Evolutionary conservation across 2,113 vertebrate species (phyloP).

Genomic region (Nesospiza acunhae): DNA sequence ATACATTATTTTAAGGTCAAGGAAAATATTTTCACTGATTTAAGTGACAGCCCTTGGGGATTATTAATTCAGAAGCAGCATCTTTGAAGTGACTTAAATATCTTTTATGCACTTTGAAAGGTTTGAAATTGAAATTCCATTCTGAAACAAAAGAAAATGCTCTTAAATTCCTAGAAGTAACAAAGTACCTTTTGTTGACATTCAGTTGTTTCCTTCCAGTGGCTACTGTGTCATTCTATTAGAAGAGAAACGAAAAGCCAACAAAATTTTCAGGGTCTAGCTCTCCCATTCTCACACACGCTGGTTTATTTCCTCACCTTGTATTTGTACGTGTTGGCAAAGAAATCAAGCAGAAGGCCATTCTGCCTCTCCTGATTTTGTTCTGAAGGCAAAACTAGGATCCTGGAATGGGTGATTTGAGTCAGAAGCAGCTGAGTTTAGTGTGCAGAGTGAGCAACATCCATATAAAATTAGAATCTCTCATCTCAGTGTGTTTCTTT

Average conservation of each 20-base stretch:
- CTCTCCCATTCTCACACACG: not conserved
- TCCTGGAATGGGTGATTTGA: not conserved
- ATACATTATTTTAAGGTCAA: not conserved
- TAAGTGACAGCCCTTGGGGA: not conserved
- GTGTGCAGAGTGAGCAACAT: not conserved
- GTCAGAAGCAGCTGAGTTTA: not conserved
- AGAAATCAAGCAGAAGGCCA: not conserved
- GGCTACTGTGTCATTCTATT: not conserved
- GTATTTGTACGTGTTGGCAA: fast-evolving
- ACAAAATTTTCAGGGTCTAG: not conserved
- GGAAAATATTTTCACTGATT: not conserved
- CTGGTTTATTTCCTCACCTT: not conserved
- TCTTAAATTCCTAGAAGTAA: not conserved
- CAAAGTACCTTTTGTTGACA: not conserved
- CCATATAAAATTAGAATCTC: not conserved
- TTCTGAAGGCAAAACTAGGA: not conserved
- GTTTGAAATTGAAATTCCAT: not conserved
- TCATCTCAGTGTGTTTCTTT: not conserved
- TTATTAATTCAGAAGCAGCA: not conserved
- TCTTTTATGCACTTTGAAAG: not conserved
- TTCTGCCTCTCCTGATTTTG: not conserved
- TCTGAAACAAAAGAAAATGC: not conserved
- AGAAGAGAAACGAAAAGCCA: not conserved
- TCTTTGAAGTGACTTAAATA: not conserved
- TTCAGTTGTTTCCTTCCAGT: not conserved